Evolutionary conservation across 1,140 invertebrate genomes (phyloP), one percentile per base, ranked within the genome.

Genomic region (Rhynchophorus ferrugineus): DNA sequence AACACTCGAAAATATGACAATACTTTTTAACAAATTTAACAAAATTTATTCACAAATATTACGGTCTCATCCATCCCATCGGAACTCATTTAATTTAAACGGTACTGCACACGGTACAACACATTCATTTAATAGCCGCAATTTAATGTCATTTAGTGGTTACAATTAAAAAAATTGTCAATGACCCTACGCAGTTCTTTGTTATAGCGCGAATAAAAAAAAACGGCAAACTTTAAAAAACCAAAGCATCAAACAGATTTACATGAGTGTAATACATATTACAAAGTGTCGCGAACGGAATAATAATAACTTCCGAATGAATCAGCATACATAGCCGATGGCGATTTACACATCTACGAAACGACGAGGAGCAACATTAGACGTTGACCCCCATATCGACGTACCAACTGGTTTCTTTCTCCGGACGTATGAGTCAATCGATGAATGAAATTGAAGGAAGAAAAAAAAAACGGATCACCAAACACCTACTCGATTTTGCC

Each of bases 381-480:
- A 43, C 17, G n/a, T 21, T 21, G 19, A n/a, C 13, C 11, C 20
- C 19, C 48, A n/a, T n/a, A n/a, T n/a, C n/a, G n/a, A n/a, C n/a
- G n/a, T n/a, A n/a, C n/a, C n/a, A n/a, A n/a, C n/a, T n/a, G n/a
- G n/a, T n/a, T n/a, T n/a, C 48, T 49, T 49, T 49, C 48, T 49
- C 38, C 38, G 22, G 9, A 3, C n/a, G n/a, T n/a, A 14, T 52
- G 33, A 44, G 18, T 52, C 22, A 37, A 18, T 50, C 17, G 45
- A 52, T 52, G 42, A 52, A 52, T 45, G 49, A 52, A 52, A n/a
- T 7, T 8, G 13, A 52, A 8, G 44, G 19, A 52, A 52, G 18
- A 52, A 18, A 17, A 35, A 20, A 39, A 44, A 52, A 51, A 52
- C 16, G 36, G 14, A n/a, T n/a, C n/a, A n/a, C n/a, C n/a, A n/a